phyloP scores from a whole-genome alignment of 2,888 invertebrate species.

The Julus scanicus region DNA sequence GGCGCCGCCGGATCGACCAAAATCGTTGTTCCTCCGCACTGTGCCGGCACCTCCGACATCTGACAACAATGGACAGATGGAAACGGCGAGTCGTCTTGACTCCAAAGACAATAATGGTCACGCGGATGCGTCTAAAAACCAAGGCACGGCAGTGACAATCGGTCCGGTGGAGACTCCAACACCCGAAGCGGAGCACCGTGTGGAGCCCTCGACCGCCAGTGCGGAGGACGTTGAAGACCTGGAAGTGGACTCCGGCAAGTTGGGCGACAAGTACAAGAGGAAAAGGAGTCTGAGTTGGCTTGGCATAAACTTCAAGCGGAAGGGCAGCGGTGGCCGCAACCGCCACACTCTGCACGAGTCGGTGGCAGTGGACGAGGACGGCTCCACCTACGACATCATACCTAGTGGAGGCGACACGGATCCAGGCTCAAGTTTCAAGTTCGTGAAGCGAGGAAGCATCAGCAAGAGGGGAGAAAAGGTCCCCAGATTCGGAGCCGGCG shows the following conservation, averaged over 20 bases:
- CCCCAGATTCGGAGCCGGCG: background rate
- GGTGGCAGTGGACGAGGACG: constrained; percentile 1
- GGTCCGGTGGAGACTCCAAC: constrained; percentile 48
- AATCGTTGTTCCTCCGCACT: constrained; percentile 18
- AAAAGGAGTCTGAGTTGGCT: constrained; percentile 58
- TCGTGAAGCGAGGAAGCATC: background rate
- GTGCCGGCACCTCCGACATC: background rate
- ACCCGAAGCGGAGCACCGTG: background rate
- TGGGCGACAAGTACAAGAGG: constrained; percentile 55
- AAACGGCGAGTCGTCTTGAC: background rate
- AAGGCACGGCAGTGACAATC: background rate
- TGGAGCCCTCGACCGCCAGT: background rate
- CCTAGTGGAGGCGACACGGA: background rate
- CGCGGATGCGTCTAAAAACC: background rate
- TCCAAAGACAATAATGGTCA: background rate
- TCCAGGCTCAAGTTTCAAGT: background rate
- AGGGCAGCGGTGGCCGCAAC: background rate
- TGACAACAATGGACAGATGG: background rate
- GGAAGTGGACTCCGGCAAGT: background rate
- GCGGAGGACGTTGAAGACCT: background rate
- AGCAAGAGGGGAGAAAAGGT: constrained; percentile 12
- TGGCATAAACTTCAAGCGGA: constrained; percentile 56
- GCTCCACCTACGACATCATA: constrained; percentile 1
- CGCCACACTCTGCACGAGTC: constrained; percentile 8
- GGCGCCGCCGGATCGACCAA: background rate